phyloP scores from a whole-genome alignment of 2,797 vertebrate species.

The Peromyscus aztecus region DNA sequence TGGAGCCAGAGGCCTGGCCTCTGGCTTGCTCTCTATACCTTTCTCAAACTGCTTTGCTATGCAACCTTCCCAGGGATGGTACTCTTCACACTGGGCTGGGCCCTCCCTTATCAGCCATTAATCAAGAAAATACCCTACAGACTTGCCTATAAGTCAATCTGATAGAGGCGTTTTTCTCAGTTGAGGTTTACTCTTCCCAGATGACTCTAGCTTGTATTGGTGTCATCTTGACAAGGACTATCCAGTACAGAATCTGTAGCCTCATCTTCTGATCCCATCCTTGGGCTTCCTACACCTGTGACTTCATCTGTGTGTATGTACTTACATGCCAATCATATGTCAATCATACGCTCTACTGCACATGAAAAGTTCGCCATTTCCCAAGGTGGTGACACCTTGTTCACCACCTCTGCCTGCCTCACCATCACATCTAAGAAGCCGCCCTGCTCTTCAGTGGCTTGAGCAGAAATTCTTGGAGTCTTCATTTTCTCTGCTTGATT shows the following conservation, averaged over 20 bases:
- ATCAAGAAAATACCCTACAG: not conserved
- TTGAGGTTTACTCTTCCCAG: not conserved
- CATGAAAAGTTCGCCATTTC: too few relatives aligned
- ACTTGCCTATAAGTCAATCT: not conserved
- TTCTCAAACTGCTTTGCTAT: not conserved
- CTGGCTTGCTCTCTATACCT: not conserved
- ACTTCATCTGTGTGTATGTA: too few relatives aligned
- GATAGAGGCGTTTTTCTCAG: not conserved
- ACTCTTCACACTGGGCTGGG: not conserved
- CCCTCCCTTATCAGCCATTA: not conserved
- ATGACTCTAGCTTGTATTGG: not conserved
- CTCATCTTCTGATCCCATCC: not conserved
- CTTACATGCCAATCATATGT: not conserved
- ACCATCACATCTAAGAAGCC: not conserved
- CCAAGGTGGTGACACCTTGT: fast-evolving
- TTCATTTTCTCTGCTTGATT: not conserved
- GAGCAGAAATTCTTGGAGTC: not conserved
- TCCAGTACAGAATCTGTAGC: not conserved
- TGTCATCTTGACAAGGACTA: not conserved
- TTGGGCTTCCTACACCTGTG: not conserved
- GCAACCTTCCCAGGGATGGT: too few relatives aligned
- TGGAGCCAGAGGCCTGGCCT: too few relatives aligned
- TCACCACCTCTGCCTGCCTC: fast-evolving
- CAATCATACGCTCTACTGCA: not conserved
- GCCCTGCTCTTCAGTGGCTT: not conserved